Evolutionary conservation across 2,888 invertebrate species (phyloP), one percentile per base, ranked within the genome.

Genomic region (Zootermopsis nevadensis): DNA sequence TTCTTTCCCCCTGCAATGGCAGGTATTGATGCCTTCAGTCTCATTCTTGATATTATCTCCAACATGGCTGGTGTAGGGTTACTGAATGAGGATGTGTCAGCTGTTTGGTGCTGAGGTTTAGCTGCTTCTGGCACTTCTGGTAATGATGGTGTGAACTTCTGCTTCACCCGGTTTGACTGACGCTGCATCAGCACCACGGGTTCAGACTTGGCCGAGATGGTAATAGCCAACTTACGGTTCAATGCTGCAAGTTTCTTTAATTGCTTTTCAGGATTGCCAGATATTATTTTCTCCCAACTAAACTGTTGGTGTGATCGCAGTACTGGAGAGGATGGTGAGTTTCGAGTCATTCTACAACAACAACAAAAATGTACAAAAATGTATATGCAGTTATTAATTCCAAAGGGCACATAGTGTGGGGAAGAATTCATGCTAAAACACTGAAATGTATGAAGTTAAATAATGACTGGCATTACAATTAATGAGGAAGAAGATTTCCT

Each of bases 61-160:
- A 93, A 90, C 95, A 95, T 95, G 0, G 94, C 94, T 77, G 93
- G 93, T 0, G 95, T 95, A 0, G 94, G 94, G 89, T 93, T 88
- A 89, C 86, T 84, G 31, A 85, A 84, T 67, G 87, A 86, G 30
- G 86, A 86, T n/a, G 84, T 35, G 3, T 38, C 60, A 19, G n/a
- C 60, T 10, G 55, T 31, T n/a, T 31, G 74, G n/a, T 74, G 38
- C 38, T n/a, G 84, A 60, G 84, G 84, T 66, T 84, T 83, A 76
- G 80, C 83, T n/a, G 72, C 77, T 42, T 76, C 83, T 38, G 84
- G 82, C 69, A 84, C 83, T 77, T 86, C 86, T 31, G 84, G 81
- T 4, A 35, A 10, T 33, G 33, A n/a, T 67, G 33, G 8, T 1
- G 66, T 19, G 1, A 60, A 48, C 72, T 66, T 77, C 33, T 77